Evolutionary conservation across 1,140 invertebrate genomes (phyloP).

Genomic region (Stegodyphus mimosarum): DNA sequence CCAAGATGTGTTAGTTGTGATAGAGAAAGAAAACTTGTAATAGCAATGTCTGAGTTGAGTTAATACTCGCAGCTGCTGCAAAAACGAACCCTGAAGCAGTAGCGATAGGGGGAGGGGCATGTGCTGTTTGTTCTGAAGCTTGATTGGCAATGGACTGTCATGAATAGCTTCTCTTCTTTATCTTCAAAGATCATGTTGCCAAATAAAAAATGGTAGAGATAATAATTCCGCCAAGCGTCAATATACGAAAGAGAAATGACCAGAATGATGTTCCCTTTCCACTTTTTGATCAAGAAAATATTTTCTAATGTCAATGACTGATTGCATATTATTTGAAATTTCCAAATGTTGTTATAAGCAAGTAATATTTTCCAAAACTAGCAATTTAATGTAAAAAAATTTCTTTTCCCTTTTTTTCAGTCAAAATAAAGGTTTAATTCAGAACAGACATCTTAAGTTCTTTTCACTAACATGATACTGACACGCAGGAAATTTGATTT

Average conservation of each 20-base stretch:
- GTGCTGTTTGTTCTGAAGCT: background rate
- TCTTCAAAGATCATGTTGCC: background rate
- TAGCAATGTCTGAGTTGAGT: constrained; percentile 13
- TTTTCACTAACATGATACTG: no score
- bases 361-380: no score
- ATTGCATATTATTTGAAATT: no score
- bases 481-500: no score
- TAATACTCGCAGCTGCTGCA: constrained; percentile 30
- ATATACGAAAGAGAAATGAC: background rate
- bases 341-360: no score
- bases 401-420: no score
- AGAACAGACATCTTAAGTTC: no score
- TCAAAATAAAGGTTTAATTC: no score
- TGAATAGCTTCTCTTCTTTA: constrained; percentile 31
- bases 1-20: constrained; percentile 2
- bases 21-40: constrained; percentile 12
- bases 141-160: constrained; percentile 20
- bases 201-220: background rate
- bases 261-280: no score
- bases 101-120: constrained; percentile 8
- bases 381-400: no score
- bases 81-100: constrained; percentile 36
- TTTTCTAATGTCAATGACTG: no score
- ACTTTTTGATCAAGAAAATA: no score
- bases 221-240: background rate